These are phyloP conservation scores for Panthera uncia DNA, from an alignment of 2,113 vertebrate genomes.

Conservation along the genomic window DNA sequence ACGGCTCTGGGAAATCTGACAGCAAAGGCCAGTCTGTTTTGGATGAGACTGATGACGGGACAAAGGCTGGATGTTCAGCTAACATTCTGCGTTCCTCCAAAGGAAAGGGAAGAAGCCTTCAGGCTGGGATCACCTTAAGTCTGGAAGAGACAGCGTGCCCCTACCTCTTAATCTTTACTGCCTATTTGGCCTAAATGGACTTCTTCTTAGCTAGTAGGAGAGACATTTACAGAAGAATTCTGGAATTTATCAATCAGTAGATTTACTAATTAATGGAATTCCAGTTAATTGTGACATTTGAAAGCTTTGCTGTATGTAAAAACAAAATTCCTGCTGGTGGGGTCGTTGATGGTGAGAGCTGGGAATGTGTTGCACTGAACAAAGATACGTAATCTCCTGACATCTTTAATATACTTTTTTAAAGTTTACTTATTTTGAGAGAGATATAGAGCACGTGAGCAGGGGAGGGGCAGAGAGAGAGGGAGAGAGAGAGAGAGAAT, in stretches of 20 bases:
- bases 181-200: not conserved
- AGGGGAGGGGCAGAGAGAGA: too few relatives aligned
- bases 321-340: not conserved
- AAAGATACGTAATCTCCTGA: not conserved
- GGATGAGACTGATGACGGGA: not conserved
- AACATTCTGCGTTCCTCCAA: not conserved
- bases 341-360: not conserved
- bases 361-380: not conserved
- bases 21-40: not conserved
- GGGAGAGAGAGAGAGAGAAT: too few relatives aligned
- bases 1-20: not conserved
- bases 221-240: not conserved
- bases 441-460: too few relatives aligned
- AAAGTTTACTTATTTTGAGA: too few relatives aligned
- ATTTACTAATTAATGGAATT: not conserved
- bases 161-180: not conserved
- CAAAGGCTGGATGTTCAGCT: not conserved
- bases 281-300: not conserved
- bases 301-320: not conserved
- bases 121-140: not conserved
- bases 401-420: not conserved
- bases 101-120: not conserved
- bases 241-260: not conserved
- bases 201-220: not conserved
- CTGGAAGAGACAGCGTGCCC: not conserved